Conservation (phyloP, 2,113 vertebrate species). For the Rhinichthys klamathensis region DNA sequence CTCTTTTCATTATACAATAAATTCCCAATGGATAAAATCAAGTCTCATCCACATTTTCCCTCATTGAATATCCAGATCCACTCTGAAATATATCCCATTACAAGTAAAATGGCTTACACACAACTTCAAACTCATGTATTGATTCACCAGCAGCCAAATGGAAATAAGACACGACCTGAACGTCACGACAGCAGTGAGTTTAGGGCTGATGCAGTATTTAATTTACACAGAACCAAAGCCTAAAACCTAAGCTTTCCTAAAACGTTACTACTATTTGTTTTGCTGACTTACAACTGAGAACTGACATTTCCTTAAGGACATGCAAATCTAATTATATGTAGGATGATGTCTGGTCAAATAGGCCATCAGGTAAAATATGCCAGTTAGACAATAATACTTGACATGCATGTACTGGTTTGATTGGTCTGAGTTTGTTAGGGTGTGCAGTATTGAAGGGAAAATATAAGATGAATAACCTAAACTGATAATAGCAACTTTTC, state of each 20-base stretch:
- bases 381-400: background rate
- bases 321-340: background rate
- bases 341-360: background rate
- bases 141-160: background rate
- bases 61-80: background rate
- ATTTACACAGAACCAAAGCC: background rate
- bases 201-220: background rate
- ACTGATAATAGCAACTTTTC: background rate
- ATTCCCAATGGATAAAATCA: background rate
- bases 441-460: background rate
- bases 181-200: background rate
- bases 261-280: background rate
- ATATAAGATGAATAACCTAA: background rate
- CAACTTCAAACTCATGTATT: background rate
- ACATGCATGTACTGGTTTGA: background rate
- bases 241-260: background rate
- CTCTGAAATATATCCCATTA: background rate
- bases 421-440: background rate
- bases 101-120: background rate
- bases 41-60: background rate
- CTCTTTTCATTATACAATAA: background rate
- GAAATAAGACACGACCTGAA: background rate
- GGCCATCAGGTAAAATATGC: background rate
- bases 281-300: background rate
- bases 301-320: background rate